Evolutionary conservation across 2,888 invertebrate species (phyloP).

Genomic region (Nephrotoma flavescens): DNA sequence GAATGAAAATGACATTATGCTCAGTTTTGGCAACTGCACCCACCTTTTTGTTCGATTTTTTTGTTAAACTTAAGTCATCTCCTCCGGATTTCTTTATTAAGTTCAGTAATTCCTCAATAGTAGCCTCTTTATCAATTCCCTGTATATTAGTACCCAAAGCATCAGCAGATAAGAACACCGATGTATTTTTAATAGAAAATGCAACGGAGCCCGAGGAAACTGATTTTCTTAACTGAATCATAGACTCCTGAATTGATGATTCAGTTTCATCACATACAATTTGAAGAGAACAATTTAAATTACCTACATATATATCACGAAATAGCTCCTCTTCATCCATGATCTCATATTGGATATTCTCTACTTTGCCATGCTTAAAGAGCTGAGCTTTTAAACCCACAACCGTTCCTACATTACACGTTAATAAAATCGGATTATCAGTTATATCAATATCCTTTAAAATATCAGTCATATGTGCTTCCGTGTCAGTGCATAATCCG

Average conservation of each 20-base stretch:
- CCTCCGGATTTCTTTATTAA: constrained; percentile 26
- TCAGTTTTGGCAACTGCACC: constrained; percentile 14
- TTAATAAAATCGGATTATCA: constrained; percentile 58
- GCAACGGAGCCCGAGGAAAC: constrained; percentile 57
- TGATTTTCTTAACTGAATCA: constrained; percentile 49
- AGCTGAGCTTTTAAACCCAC: constrained; percentile 47
- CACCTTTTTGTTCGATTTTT: background rate
- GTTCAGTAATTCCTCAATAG: constrained; percentile 37
- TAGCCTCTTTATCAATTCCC: constrained; percentile 37
- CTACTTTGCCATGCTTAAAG: constrained; percentile 55
- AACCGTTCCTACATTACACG: constrained; percentile 39
- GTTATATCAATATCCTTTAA: constrained; percentile 61
- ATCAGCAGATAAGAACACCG: constrained; percentile 48
- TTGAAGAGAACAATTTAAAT: constrained; percentile 48
- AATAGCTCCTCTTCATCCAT: constrained; percentile 46
- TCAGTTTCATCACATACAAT: constrained; percentile 45
- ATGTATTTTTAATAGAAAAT: constrained; percentile 49
- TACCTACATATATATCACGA: constrained; percentile 54
- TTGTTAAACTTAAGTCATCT: constrained; percentile 15
- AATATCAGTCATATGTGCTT: constrained; percentile 45
- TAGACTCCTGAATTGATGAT: constrained; percentile 42
- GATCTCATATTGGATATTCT: constrained; percentile 47
- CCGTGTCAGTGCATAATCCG: constrained; percentile 41
- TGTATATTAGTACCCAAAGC: constrained; percentile 40
- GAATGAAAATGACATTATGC: constrained; percentile 25